Evolutionary conservation across 2,888 invertebrate genomes (phyloP), one percentile per base, ranked within the genome.

Genomic region (Liodrosophila aerea): DNA sequence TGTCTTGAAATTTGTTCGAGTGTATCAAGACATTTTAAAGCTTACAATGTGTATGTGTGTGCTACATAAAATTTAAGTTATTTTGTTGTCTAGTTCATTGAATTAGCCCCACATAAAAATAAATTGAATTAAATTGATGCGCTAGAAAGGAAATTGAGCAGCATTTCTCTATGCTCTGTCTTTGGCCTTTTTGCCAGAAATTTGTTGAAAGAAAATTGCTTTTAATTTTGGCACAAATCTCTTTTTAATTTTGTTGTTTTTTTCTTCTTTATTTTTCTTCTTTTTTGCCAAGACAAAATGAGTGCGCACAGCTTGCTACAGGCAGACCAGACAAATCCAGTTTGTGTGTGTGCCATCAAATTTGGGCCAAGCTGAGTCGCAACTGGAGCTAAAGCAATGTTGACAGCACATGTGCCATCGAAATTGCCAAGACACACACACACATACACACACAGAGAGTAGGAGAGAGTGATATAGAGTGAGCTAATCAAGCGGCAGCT

Each of bases 161-260:
- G 64, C 18, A 53, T 40, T 63, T 34, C 64, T 54, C 57, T 50
- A 50, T 34, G 41, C 43, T 51, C 29, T 40, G 36, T 49, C 36
- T 43, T 43, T 18, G 15, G 9, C 30, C 12, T 27, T 22, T 22
- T 41, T 46, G 54, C 41, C 49, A 53, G 18, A 36, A 43, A 45
- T 31, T 52, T 43, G 22, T 22, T 13, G 52, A 52, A 64, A 65
- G 62, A 57, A 76, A 78, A 82, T 64, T 78, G 76, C 68, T 72
- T 83, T 83, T 80, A 81, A 80, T 80, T 83, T 76, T 74, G 68
- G 63, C 80, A 59, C 64, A 80, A 83, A 81, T 80, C 73, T 68
- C 70, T 71, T 75, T 83, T 80, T 83, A 80, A 80, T 76, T 73
- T 80, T 60, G 49, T 39, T 34, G 11, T 12, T 52, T 34, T 57